Conservation (phyloP, 2,113 vertebrate species). For the Equus quagga region DNA sequence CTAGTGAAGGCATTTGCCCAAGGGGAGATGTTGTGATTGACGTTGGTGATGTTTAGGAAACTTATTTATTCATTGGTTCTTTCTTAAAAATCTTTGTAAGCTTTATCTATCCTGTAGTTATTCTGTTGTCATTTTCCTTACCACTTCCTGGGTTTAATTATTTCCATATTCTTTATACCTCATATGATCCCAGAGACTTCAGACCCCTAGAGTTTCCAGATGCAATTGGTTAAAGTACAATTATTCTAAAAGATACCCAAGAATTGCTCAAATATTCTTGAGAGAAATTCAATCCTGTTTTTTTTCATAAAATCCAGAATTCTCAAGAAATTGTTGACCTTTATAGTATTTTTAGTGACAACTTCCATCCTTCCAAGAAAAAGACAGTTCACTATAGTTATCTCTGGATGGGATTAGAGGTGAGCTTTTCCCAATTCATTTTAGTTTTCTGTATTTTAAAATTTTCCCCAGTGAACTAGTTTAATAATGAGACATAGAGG, state of each 20-base stretch:
- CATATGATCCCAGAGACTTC: not conserved
- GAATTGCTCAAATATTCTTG: slow-evolving; percentile 1
- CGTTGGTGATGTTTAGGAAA: not conserved
- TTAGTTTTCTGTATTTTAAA: slow-evolving; percentile 32
- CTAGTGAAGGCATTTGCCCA: not conserved
- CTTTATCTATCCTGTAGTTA: not conserved
- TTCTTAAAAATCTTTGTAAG: slow-evolving; percentile 23
- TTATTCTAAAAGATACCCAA: not conserved
- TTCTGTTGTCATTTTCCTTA: not conserved
- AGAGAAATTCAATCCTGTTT: slow-evolving; percentile 6
- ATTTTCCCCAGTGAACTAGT: not conserved
- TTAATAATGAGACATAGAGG: slow-evolving; percentile 28
- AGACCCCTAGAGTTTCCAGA: not conserved
- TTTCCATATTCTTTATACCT: not conserved
- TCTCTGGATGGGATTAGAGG: not conserved
- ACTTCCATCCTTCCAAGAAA: slow-evolving; percentile 7
- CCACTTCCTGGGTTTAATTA: slow-evolving; percentile 38
- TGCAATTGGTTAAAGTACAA: not conserved
- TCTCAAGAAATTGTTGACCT: not conserved
- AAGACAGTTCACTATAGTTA: not conserved
- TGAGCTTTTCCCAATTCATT: not conserved
- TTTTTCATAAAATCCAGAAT: slow-evolving; percentile 13
- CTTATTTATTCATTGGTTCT: not conserved
- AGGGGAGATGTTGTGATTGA: not conserved
- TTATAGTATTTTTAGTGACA: slow-evolving; percentile 19